phyloP scores from a whole-genome alignment of 2,113 vertebrate species.

The Neodon shergylaensis region DNA sequence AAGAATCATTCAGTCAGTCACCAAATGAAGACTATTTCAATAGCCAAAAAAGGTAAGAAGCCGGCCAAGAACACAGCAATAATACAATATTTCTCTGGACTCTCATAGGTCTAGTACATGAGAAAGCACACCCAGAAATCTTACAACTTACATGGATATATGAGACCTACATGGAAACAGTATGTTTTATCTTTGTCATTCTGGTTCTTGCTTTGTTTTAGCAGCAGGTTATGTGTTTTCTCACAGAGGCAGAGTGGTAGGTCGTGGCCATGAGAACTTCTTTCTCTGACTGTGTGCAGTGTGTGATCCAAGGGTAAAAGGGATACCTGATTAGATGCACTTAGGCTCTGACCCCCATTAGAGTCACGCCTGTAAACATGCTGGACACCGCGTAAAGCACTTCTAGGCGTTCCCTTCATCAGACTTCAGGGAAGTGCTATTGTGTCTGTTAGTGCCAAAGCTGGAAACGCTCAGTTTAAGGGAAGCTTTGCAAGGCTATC shows the following conservation, averaged over 20 bases:
- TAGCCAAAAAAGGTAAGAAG: conserved; percentile 7
- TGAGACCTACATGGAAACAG: background rate
- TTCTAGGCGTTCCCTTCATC: conserved; percentile 22
- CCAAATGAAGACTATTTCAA: conserved; percentile 43
- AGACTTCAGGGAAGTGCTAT: conserved; percentile 31
- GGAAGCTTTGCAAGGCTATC: conserved; percentile 38
- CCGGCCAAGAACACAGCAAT: conserved; percentile 6
- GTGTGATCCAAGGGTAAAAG: conserved; percentile 25
- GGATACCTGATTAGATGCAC: conserved; percentile 18
- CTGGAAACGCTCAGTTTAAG: conserved; percentile 57
- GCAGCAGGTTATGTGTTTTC: background rate
- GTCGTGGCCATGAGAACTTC: background rate
- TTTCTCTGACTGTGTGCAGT: conserved; percentile 1
- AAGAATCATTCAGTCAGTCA: conserved; percentile 36
- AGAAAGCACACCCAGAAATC: conserved; percentile 4
- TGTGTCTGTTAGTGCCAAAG: conserved; percentile 53
- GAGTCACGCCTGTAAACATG: background rate
- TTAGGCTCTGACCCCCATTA: conserved; percentile 8
- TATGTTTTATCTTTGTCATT: conserved; percentile 16
- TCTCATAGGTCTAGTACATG: background rate
- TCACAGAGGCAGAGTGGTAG: background rate
- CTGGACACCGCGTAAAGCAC: background rate
- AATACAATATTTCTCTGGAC: background rate
- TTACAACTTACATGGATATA: background rate
- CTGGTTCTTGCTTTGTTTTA: conserved; percentile 26